Evolutionary conservation across 2,113 vertebrate species (phyloP), one percentile per base, ranked within the genome.

Genomic region (Strix aluco): DNA sequence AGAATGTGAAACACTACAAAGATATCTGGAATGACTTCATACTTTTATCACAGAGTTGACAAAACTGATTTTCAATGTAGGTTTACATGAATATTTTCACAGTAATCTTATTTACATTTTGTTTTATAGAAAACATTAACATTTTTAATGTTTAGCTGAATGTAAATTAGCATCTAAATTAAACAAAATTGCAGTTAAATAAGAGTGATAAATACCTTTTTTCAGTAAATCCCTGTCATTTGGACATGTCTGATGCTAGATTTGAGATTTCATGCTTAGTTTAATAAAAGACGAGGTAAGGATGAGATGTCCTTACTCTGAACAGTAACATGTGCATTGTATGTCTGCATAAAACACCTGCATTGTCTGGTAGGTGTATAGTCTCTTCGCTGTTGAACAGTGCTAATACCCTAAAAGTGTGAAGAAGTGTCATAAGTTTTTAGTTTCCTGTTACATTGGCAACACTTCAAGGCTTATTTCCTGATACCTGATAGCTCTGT

Each of bases 231-330:
- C 78, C 36, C 40, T 97, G 81, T 73, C 65, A 90, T 81, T 62
- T 96, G 81, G 54, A 65, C 67, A 65, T 90, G 78, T 91, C 81
- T 95, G 92, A 95, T 86, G 61, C 70, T 96, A 90, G 66, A 88
- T 91, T 91, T 95, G 96, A 93, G 72, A 90, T 94, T 96, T 96
- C 84, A 65, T 87, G 81, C 74, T 78, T 77, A 95, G 75, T 90
- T 75, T 95, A 94, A 83, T 94, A 92, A 97, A 96, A 81, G 57
- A 58, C 26, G n/a, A 93, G 72, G 61, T 96, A 91, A 95, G 84
- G 81, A 42, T 97, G 91, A 88, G 85, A 61, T 94, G 74, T 96
- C 84, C 90, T 97, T 97, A 94, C 85, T 96, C 83, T 88, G 58
- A 94, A 90, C 62, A 89, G 85, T 94, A 87, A 86, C 44, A 30